These are phyloP conservation scores for Antheraea mylitta DNA, from an alignment of 1,140 invertebrate genomes.

Conservation along the genomic window DNA sequence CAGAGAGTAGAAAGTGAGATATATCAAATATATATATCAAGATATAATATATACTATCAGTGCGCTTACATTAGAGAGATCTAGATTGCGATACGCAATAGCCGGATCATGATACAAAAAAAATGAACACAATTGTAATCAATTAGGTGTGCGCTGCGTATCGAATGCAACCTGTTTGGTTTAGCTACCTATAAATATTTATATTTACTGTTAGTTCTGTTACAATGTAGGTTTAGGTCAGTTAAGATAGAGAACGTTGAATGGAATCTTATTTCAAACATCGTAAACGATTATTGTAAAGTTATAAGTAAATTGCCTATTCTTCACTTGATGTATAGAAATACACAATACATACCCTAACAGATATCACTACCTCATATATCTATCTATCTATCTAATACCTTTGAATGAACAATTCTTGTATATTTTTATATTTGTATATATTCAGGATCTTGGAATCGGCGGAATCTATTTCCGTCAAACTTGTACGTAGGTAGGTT, in stretches of 20 bases:
- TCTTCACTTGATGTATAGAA: background rate
- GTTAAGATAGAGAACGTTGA: background rate
- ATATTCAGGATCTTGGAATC: no score
- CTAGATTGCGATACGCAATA: background rate
- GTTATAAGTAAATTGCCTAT: background rate
- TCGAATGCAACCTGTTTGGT: conserved; percentile 28
- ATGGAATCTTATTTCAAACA: background rate
- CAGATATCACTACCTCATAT: no score
- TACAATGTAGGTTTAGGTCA: conserved; percentile 4
- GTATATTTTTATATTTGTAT: no score
- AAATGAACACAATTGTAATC: conserved; percentile 18
- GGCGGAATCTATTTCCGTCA: no score
- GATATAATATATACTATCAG: background rate
- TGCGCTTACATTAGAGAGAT: background rate
- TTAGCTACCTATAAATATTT: conserved; percentile 2
- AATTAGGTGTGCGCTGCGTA: conserved; percentile 8
- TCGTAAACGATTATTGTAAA: background rate
- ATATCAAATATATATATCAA: background rate
- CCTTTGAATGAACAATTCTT: no score
- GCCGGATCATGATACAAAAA: conserved; percentile 5
- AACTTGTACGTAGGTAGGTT: no score
- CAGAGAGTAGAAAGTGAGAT: background rate
- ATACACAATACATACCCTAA: no score
- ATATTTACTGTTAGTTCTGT: background rate
- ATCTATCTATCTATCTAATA: no score